Conservation (phyloP, 2,797 vertebrate species). For the Emydoidea blandingii region DNA sequence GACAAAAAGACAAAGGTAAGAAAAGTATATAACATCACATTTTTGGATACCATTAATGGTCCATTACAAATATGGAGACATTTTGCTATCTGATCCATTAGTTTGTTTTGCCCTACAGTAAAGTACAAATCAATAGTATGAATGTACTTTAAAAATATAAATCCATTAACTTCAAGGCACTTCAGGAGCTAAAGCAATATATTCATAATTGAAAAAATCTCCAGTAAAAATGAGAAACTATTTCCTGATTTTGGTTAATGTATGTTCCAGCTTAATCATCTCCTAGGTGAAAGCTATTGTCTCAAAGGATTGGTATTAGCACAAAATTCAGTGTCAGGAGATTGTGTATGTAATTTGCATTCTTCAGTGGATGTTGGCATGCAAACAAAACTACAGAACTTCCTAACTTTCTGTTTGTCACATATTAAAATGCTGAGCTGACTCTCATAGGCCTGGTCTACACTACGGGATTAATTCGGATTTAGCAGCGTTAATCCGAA, state of each 20-base stretch:
- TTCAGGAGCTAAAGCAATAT: background rate
- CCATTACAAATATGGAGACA: conserved; percentile 6
- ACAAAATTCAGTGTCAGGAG: background rate
- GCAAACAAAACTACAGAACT: background rate
- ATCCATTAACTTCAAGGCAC: conserved; percentile 29
- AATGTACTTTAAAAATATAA: conserved; percentile 18
- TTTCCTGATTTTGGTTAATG: conserved; percentile 12
- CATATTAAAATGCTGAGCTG: background rate
- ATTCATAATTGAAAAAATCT: background rate
- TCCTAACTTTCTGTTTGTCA: conserved; percentile 11
- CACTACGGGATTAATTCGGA: too few species aligned
- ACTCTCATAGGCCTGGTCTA: background rate
- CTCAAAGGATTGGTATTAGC: conserved; percentile 23
- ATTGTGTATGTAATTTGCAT: conserved; percentile 12
- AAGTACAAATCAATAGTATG: conserved; percentile 2
- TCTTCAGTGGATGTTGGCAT: conserved; percentile 11
- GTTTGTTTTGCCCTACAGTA: conserved; percentile 14
- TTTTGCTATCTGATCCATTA: conserved; percentile 39
- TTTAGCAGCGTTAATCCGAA: too few species aligned
- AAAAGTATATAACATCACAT: background rate
- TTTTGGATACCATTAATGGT: conserved; percentile 11
- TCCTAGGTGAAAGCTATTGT: background rate
- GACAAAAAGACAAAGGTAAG: background rate
- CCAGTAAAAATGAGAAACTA: conserved; percentile 26
- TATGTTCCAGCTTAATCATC: background rate